Conservation (phyloP, 2,113 vertebrate genomes). For the Myodes glareolus region DNA sequence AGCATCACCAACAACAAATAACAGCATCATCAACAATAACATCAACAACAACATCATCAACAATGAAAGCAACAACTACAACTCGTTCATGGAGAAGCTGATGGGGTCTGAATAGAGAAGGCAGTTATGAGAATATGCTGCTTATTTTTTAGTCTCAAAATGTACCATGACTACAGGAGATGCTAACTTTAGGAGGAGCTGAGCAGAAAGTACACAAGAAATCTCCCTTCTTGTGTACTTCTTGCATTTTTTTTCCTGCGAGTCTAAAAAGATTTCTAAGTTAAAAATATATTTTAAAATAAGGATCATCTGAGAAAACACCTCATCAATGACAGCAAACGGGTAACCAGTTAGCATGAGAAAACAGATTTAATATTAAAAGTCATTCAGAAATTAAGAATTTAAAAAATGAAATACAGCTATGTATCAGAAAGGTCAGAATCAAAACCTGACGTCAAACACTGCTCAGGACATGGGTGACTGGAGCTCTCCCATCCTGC, state of each 20-base stretch:
- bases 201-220: neutral
- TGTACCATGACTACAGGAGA: neutral
- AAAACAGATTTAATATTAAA: neutral
- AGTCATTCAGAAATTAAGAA: neutral
- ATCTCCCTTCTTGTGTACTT: neutral
- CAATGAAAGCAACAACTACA: neutral
- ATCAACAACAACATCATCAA: no score
- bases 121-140: neutral
- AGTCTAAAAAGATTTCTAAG: neutral
- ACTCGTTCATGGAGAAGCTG: neutral
- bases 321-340: neutral
- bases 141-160: neutral
- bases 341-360: neutral
- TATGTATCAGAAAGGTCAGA: neutral
- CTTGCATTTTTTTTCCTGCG: neutral
- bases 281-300: conserved; percentile 4
- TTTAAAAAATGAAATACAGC: neutral
- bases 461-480: neutral
- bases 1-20: neutral
- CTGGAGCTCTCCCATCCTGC: neutral
- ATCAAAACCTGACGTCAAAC: neutral
- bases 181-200: neutral
- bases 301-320: neutral
- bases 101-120: neutral
- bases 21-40: no score